A percentile compares a stretch with the other conserved stretches of the same genome.
These are phyloP conservation scores for Hemaris fuciformis DNA, from an alignment of 2,888 invertebrate species.

Conservation along the genomic window DNA sequence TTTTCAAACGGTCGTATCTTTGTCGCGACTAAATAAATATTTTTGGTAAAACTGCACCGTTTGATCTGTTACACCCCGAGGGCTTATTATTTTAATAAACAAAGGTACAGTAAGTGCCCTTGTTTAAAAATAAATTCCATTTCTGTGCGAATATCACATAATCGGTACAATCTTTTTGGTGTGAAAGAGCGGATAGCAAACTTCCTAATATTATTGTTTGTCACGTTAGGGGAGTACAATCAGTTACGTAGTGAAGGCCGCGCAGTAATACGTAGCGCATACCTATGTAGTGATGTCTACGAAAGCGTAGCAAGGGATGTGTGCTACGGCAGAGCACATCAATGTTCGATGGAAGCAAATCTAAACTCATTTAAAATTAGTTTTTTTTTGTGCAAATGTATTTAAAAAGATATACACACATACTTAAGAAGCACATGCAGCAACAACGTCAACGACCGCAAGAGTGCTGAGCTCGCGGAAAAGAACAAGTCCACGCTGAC, in stretches of 20 bases:
- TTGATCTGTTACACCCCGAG: background rate
- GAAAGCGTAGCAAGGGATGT: background rate
- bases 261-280: background rate
- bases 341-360: background rate
- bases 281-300: background rate
- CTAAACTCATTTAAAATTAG: background rate
- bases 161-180: constrained; percentile 12
- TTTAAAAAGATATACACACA: too few relatives aligned
- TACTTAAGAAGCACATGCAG: too few relatives aligned
- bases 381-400: background rate
- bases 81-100: background rate
- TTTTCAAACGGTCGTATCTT: constrained; percentile 21
- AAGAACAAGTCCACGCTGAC: too few relatives aligned
- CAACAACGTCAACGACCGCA: too few relatives aligned
- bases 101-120: background rate
- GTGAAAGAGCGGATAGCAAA: constrained; percentile 22
- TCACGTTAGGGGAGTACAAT: background rate
- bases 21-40: background rate
- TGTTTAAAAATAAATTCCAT: background rate
- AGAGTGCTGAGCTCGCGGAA: too few relatives aligned
- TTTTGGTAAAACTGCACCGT: background rate
- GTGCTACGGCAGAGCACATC: background rate
- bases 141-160: background rate
- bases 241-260: background rate
- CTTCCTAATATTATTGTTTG: constrained; percentile 11